Percentiles rank a stretch among this genome's conserved stretches.
Evolutionary conservation across 2,888 invertebrate genomes (phyloP).

Genomic region (Nasonovia ribisnigri): DNA sequence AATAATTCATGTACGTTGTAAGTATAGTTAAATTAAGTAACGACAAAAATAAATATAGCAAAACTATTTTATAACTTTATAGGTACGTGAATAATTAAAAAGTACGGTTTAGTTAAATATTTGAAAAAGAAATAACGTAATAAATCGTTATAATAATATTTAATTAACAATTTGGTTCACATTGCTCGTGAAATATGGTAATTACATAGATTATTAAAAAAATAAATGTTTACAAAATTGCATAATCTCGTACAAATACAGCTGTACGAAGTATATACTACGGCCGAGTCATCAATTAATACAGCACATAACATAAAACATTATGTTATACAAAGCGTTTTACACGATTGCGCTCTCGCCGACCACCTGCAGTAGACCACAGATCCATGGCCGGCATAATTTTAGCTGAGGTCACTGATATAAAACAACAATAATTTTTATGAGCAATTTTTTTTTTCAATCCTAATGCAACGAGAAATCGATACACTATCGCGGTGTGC

Average conservation of each 20-base stretch:
- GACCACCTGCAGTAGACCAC: not conserved
- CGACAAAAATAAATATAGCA: not conserved
- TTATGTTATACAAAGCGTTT: not conserved
- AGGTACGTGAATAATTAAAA: not conserved
- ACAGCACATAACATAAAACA: not conserved
- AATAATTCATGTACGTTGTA: not conserved
- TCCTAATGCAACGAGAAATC: not conserved
- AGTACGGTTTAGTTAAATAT: not conserved
- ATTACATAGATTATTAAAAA: not conserved
- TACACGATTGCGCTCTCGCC: not conserved
- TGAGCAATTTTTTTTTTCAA: not conserved
- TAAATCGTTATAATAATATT: not conserved
- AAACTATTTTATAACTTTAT: not conserved
- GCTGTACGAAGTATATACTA: not conserved
- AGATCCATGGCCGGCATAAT: not conserved
- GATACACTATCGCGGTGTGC: not conserved
- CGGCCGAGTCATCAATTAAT: not conserved
- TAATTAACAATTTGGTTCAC: not conserved
- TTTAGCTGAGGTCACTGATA: not conserved
- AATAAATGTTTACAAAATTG: not conserved
- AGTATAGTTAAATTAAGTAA: too few species aligned
- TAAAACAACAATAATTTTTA: not conserved
- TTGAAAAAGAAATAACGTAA: not conserved
- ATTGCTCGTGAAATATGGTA: not conserved
- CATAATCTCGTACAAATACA: not conserved